phyloP scores from a whole-genome alignment of 2,888 invertebrate species.

The Agonopterix arenella region DNA sequence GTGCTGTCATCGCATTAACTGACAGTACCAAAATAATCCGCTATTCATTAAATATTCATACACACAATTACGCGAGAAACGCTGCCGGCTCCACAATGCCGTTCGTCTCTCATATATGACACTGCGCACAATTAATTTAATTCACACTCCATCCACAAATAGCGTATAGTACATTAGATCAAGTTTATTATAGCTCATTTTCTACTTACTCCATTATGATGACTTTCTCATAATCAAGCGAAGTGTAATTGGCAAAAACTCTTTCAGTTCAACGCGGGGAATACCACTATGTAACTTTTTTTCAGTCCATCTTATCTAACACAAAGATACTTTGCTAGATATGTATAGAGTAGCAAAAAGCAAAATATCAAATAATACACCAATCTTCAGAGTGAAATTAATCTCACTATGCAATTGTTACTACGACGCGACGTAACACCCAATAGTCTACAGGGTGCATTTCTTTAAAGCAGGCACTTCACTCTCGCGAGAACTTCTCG shows the following conservation, averaged over 20 bases:
- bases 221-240: neutral
- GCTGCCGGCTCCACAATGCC: constrained; percentile 47
- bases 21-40: constrained; percentile 71
- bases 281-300: no score
- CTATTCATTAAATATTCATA: constrained; percentile 65
- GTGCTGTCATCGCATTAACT: constrained; percentile 68
- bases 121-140: constrained; percentile 48
- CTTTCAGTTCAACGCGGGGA: no score
- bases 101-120: constrained; percentile 38
- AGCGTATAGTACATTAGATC: constrained; percentile 22
- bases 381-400: no score
- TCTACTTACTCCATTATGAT: constrained; percentile 7
- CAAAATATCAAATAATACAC: no score
- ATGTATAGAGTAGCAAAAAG: no score
- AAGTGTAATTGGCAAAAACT: neutral
- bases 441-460: no score
- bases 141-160: constrained; percentile 30
- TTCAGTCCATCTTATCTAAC: no score
- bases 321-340: no score
- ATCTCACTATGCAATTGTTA: no score
- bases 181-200: constrained; percentile 28
- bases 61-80: constrained; percentile 58
- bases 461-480: no score
- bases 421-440: no score
- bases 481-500: no score